Conservation (phyloP, 2,797 vertebrate genomes). For the Sebastes steindachneri region DNA sequence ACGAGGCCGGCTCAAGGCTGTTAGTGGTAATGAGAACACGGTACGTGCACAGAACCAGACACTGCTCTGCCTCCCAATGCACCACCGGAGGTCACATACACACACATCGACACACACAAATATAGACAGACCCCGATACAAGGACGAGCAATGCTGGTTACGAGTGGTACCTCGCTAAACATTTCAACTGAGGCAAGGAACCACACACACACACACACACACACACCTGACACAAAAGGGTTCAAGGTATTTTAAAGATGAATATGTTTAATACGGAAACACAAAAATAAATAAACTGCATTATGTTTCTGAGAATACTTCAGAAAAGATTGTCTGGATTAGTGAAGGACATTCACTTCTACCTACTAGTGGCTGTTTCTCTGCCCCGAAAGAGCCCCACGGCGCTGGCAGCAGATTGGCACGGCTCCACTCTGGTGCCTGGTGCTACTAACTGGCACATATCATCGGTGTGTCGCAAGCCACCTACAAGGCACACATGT, state of each 20-base stretch:
- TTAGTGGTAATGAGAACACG: conserved; percentile 82
- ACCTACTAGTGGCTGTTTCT: conserved; percentile 30
- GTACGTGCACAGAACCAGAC: conserved; percentile 66
- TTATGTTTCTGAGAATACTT: conserved; percentile 14
- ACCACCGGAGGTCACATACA: conserved; percentile 38
- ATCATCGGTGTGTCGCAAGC: conserved; percentile 57
- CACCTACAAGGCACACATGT: conserved; percentile 82
- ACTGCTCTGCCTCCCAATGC: conserved; percentile 59
- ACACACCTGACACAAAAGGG: not conserved
- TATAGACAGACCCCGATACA: conserved; percentile 35
- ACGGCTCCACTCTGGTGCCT: conserved; percentile 66
- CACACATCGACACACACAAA: not conserved
- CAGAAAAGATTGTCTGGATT: conserved; percentile 12
- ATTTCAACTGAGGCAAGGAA: conserved; percentile 12
- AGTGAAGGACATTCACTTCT: conserved; percentile 54
- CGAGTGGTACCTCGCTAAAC: not conserved
- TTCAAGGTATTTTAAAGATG: not conserved
- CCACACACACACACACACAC: not conserved
- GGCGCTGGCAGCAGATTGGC: conserved; percentile 72
- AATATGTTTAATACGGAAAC: not conserved
- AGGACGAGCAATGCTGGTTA: conserved; percentile 40
- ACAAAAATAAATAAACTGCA: not conserved
- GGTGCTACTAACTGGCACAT: conserved; percentile 76
- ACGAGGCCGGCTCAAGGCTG: conserved; percentile 79
- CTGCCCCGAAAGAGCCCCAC: conserved; percentile 54